These are phyloP conservation scores for Rhogogaster chlorosoma DNA, from an alignment of 2,888 invertebrate species.

Conservation along the genomic window DNA sequence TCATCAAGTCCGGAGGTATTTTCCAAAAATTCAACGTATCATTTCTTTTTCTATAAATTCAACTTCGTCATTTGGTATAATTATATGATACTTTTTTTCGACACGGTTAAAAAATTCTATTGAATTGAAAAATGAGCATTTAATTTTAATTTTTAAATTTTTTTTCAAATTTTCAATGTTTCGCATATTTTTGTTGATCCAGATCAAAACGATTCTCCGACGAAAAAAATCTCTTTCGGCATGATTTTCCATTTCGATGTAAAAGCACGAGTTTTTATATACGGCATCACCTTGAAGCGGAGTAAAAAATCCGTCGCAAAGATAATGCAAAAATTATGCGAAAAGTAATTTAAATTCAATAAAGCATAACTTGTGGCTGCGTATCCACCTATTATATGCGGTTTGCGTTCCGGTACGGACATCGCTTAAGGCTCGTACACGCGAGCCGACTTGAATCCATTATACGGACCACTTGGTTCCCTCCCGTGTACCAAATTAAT, in stretches of 20 bases:
- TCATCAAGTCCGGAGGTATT: not conserved
- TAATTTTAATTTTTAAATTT: too few species aligned
- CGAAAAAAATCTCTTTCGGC: too few species aligned
- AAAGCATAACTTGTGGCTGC: slow-evolving; percentile 29
- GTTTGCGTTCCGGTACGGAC: slow-evolving; percentile 27
- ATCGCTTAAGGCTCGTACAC: slow-evolving; percentile 38
- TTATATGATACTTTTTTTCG: too few species aligned
- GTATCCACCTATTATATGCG: slow-evolving; percentile 26
- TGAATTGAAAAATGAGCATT: too few species aligned
- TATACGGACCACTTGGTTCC: slow-evolving; percentile 35
- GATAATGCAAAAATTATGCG: slow-evolving; percentile 15
- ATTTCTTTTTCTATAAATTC: too few species aligned
- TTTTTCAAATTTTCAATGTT: too few species aligned
- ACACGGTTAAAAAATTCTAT: too few species aligned
- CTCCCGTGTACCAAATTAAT: slow-evolving; percentile 39
- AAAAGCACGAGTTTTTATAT: too few species aligned
- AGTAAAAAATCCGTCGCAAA: not conserved
- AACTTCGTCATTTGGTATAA: too few species aligned
- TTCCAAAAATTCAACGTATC: not conserved
- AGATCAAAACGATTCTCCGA: too few species aligned
- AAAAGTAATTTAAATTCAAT: slow-evolving; percentile 41
- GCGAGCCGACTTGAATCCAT: slow-evolving; percentile 35
- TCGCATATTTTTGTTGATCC: too few species aligned
- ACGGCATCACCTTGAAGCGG: not conserved
- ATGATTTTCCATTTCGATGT: too few species aligned